Evolutionary conservation across 2,797 vertebrate genomes (phyloP), one percentile per base, ranked within the genome.

Genomic region (Centroberyx gerrardi): DNA sequence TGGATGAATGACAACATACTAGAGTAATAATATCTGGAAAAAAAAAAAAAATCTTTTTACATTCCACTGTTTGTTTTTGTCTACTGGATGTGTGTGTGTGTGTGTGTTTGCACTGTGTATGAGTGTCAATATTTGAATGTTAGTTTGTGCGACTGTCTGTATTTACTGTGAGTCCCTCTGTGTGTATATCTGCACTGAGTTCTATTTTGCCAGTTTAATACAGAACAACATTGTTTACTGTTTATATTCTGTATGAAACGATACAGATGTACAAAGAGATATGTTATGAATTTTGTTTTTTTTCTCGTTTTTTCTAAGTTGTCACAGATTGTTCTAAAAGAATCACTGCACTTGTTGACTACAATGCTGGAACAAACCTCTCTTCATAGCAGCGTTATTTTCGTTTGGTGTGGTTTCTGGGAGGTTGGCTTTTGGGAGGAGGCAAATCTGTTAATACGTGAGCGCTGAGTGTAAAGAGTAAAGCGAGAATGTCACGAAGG

Each of bases 161-260:
- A 60, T 80, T 88, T 87, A 60, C 31, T 69, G 82, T 90, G 72
- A 71, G 75, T 87, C 83, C 74, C 62, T 81, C 13, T 90, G 75
- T 91, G 78, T 87, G 85, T 90, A 49, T 86, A 82, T 83, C 83
- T 88, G 88, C 86, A 89, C 86, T 88, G 78, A 89, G 78, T 88
- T 92, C 83, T 80, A 73, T 83, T 92, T 87, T 90, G 87, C 83
- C 84, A 84, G 84, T 87, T 92, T 85, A 87, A 74, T 84, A 85
- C 86, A 71, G 87, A 90, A 82, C 68, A 65, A 70, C 76, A 76
- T 86, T 82, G 83, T 90, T 92, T 90, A 83, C 87, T 28, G 74
- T 88, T 91, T 91, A 86, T 90, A 89, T 91, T 90, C 88, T 87
- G 88, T 92, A 90, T 82, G 68, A 87, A 85, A 79, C 72, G 38